These are phyloP conservation scores for Drosophila borborema DNA, from an alignment of 2,888 invertebrate species.

Conservation along the genomic window DNA sequence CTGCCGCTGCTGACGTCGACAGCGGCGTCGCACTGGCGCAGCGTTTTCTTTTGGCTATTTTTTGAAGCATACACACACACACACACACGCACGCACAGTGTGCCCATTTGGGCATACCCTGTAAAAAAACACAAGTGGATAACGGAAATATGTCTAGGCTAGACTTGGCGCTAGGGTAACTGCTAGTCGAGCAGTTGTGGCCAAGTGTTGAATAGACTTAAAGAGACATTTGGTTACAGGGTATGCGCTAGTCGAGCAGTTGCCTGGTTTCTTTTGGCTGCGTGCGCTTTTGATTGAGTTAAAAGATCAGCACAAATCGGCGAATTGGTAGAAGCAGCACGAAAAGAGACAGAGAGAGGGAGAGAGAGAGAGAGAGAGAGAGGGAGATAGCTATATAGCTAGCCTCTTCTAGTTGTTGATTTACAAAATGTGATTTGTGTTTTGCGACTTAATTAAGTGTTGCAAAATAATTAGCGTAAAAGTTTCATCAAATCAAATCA, in stretches of 20 bases:
- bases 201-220: neutral
- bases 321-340: conserved; percentile 24
- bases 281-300: conserved; percentile 80
- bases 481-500: conserved; percentile 66
- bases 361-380: neutral
- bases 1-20: conserved; percentile 13
- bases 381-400: neutral
- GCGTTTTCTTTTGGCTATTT: conserved; percentile 44
- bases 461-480: conserved; percentile 81
- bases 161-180: neutral
- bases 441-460: conserved; percentile 79
- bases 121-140: neutral
- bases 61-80: conserved; percentile 33
- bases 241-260: conserved; percentile 13
- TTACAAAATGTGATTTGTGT: conserved; percentile 65
- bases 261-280: conserved; percentile 33
- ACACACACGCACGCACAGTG: conserved; percentile 24
- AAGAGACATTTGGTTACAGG: neutral
- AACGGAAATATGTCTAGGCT: too few relatives aligned
- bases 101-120: conserved; percentile 29
- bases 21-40: conserved; percentile 72
- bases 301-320: conserved; percentile 75
- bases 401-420: conserved; percentile 13
- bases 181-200: neutral
- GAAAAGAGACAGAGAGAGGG: neutral